Evolutionary conservation across 2,888 invertebrate genomes (phyloP), one percentile per base, ranked within the genome.

Genomic region (Odontomyia ornata): DNA sequence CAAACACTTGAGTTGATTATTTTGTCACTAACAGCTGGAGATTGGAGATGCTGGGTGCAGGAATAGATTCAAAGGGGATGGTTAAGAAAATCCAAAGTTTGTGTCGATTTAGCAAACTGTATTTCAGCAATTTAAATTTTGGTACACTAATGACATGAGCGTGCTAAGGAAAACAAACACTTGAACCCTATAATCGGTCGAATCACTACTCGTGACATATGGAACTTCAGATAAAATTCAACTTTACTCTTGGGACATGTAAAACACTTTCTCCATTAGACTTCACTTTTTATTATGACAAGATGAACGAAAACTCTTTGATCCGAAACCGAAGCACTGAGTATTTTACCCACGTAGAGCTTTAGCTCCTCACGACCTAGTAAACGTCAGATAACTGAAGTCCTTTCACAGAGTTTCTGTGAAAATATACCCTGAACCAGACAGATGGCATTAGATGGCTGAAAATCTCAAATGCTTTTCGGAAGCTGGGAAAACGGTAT

Each of bases 1-100:
- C 77, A 79, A 77, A 75, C 76, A 72, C 78, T 78, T 62, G 46
- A 43, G 43, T 64, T 79, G 77, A 79, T 78, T 79, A 78, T 77
- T 76, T 80, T 80, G 72, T 46, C 76, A 69, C 72, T 23, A 69
- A n/a, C 77, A 62, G 23, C 18, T n/a, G 56, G 3, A 15, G 11
- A 18, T 1, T 13, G 28, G 30, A 28, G 46, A 21, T 46, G 30
- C 0, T 43, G n/a, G 18, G 36, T n/a, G 13, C 9, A 11, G 43
- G 21, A 67, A 43, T 65, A 43, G 36, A 4, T 52, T 52, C 13
- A 15, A 18, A 52, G 52, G 18, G 13, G 13, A 18, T 15, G 15
- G 9, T 36, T 13, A 52, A 15, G 52, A 52, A 3, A 9, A 52
- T 15, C 4, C 15, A 18, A 52, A 52, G 52, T 52, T 15, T 9